Evolutionary conservation across 2,888 invertebrate genomes (phyloP).

Genomic region (Tachina lurida): DNA sequence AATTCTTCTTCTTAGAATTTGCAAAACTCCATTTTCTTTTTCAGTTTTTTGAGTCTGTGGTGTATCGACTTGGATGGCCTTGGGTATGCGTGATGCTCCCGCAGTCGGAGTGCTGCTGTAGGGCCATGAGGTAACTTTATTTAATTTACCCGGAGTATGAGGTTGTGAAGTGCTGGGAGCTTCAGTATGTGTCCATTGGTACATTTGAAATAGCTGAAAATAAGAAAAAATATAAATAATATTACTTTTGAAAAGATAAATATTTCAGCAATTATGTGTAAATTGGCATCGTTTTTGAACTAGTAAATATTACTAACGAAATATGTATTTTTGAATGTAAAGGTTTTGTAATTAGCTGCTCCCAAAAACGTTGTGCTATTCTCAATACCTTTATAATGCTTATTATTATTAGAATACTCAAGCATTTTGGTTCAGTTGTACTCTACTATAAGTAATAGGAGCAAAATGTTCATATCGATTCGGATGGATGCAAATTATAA

Average conservation of each 20-base stretch:
- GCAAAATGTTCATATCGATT: too few species aligned
- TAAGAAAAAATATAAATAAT: neutral
- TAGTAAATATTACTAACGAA: too few species aligned
- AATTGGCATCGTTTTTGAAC: neutral
- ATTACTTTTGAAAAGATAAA: neutral
- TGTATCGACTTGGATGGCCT: conserved; percentile 73
- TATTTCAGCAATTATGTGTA: neutral
- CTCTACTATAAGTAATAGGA: too few species aligned
- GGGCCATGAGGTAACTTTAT: conserved; percentile 88
- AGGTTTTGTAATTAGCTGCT: too few species aligned
- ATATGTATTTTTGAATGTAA: too few species aligned
- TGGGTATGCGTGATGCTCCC: conserved; percentile 74
- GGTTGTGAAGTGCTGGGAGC: conserved; percentile 87
- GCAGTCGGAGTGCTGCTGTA: conserved; percentile 83
- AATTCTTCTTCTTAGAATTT: conserved; percentile 77
- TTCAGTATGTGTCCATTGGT: conserved; percentile 94
- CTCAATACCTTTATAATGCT: too few species aligned
- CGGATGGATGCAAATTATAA: too few species aligned
- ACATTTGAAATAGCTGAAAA: conserved; percentile 93
- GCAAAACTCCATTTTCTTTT: conserved; percentile 67
- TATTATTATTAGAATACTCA: too few species aligned
- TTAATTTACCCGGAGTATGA: conserved; percentile 89
- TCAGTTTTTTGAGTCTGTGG: conserved; percentile 38
- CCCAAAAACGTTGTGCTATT: too few species aligned
- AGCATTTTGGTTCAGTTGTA: too few species aligned